Conservation (phyloP, 2,113 vertebrate species). For the Rhineura floridana region DNA sequence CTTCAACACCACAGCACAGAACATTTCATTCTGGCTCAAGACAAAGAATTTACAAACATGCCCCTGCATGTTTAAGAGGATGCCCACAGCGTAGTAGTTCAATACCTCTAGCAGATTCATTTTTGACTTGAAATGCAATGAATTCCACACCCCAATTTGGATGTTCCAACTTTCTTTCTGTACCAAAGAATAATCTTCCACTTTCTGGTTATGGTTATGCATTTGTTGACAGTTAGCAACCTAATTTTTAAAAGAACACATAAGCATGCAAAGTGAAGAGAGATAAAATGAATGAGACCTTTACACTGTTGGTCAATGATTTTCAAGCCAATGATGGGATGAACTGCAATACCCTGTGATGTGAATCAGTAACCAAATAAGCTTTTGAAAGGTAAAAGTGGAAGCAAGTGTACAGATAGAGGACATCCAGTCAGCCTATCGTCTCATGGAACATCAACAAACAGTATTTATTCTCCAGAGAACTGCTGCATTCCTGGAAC, state of each 20-base stretch:
- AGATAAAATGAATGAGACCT: conserved; percentile 30
- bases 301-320: conserved; percentile 49
- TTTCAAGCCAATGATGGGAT: conserved; percentile 16
- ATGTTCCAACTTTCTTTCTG: neutral
- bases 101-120: neutral
- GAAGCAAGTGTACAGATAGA: conserved; percentile 21
- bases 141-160: neutral
- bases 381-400: conserved; percentile 42
- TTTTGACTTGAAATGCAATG: neutral
- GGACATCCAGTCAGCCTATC: conserved; percentile 23
- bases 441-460: conserved; percentile 15
- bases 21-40: neutral
- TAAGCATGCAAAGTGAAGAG: neutral
- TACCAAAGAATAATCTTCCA: neutral
- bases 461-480: conserved; percentile 30
- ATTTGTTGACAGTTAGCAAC: neutral
- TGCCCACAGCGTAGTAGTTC: neutral
- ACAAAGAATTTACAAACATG: neutral
- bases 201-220: neutral
- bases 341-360: conserved; percentile 42
- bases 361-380: conserved; percentile 64
- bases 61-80: neutral
- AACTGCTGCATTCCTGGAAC: neutral
- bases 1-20: neutral
- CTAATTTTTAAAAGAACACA: neutral